Base-by-base conservation (phyloP, 2,113 vertebrate genomes). In the Eupsittula cactorum region DNA sequence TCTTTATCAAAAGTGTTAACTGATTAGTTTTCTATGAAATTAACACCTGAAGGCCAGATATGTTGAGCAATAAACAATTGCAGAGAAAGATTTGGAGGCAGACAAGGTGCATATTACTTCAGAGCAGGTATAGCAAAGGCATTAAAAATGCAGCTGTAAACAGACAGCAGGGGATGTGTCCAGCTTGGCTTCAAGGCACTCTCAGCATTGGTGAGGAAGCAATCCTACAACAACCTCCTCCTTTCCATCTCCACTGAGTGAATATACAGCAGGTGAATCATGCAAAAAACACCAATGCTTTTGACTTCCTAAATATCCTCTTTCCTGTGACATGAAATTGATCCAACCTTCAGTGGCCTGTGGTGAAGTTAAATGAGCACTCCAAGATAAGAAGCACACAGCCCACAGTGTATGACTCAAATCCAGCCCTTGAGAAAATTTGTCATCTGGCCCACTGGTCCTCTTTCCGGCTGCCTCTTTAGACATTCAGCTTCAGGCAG, bases 221-320 rank as follows among this genome's bases (percentile, higher is more conserved):
- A 33, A 33, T 71, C 29, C n/a, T 31, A 25, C 67, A 81, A 50
- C 8, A 33, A 25, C 15, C 79, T 64, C 35, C 19, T 49, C 16
- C 57, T 85, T 87, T 21, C 33, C 24, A 42, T 69, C 13, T 85
- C 35, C 21, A 68, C 6, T 9, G 25, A 79, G 29, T 3, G 2
- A 50, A 28, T 41, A 62, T 13, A 25, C 24, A 59, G 33, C 29
- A 79, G 70, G n/a, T 89, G 74, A 71, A 28, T 68, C 62, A 60
- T 52, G 29, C 15, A 31, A 64, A 75, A 86, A 60, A 3, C 12
- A 64, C 29, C 10, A 44, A 10, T 10, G 11, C n/a, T 64, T 87
- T 82, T 85, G 27, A 82, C 63, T 92, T 93, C 28, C 33, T 65
- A 79, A 89, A 87, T 60, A 73, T 5, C 28, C 21, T 87, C 78